phyloP scores from a whole-genome alignment of 2,888 invertebrate species.

The Rutpela maculata region DNA sequence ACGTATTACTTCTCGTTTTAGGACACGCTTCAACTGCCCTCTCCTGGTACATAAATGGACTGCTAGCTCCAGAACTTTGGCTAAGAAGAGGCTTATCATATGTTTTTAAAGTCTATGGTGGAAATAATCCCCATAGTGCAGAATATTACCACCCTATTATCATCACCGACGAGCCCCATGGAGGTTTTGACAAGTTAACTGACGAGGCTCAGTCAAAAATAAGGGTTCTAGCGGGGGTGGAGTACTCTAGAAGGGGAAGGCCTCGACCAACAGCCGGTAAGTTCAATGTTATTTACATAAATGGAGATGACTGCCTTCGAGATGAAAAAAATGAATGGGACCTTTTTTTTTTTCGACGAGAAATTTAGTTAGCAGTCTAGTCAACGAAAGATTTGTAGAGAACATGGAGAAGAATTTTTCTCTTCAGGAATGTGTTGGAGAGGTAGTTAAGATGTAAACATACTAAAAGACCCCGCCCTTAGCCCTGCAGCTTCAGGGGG shows the following conservation, averaged over 20 bases:
- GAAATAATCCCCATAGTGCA: conserved; percentile 91
- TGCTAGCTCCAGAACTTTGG: conserved; percentile 90
- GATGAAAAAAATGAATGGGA: too few relatives aligned
- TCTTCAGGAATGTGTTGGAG: too few relatives aligned
- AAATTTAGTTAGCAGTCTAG: too few relatives aligned
- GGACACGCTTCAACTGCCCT: conserved; percentile 83
- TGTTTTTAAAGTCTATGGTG: conserved; percentile 87
- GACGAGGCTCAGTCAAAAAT: conserved; percentile 83
- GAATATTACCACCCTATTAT: conserved; percentile 92
- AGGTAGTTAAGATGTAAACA: too few relatives aligned
- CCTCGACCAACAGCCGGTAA: conserved; percentile 85
- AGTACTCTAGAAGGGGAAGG: conserved; percentile 87
- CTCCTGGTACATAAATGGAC: conserved; percentile 96
- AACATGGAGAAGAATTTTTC: too few relatives aligned
- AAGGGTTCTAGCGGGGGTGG: conserved; percentile 87
- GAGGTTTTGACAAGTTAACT: conserved; percentile 86
- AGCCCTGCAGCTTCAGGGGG: too few relatives aligned
- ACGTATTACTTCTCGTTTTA: conserved; percentile 64
- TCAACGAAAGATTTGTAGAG: too few relatives aligned
- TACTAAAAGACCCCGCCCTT: too few relatives aligned
- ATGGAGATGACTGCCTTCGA: too few relatives aligned
- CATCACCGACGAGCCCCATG: conserved; percentile 89
- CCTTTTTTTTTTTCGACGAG: too few relatives aligned
- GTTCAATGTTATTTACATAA: not conserved
- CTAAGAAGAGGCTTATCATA: conserved; percentile 90